Evolutionary conservation across 1,140 invertebrate species (phyloP).

Genomic region (Solen grandis): DNA sequence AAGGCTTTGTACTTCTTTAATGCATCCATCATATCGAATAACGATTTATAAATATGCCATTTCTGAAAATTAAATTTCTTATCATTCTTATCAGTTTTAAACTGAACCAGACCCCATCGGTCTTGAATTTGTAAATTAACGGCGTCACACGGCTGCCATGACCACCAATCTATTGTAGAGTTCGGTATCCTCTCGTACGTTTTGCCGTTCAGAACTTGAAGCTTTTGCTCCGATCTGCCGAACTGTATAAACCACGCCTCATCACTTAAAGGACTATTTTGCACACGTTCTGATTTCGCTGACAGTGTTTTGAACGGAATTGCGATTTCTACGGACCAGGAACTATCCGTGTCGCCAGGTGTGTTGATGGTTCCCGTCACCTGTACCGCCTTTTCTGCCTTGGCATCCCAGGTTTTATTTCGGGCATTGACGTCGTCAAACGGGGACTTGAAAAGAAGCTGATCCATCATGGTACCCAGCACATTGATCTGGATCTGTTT

Average conservation of each 20-base stretch:
- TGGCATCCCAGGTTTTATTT: neutral
- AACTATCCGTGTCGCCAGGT: constrained; percentile 17
- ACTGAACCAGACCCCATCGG: constrained; percentile 33
- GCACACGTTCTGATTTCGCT: neutral
- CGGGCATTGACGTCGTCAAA: neutral
- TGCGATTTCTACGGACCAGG: constrained; percentile 22
- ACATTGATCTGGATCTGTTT: constrained; percentile 51
- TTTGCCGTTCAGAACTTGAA: neutral
- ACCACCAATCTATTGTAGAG: neutral
- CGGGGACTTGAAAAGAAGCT: constrained; percentile 4
- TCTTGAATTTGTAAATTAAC: constrained; percentile 31
- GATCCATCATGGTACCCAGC: constrained; percentile 44
- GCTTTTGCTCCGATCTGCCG: neutral
- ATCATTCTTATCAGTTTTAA: constrained; percentile 6
- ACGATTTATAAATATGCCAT: constrained; percentile 28
- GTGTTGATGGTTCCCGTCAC: constrained; percentile 19
- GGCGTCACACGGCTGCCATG: constrained; percentile 30
- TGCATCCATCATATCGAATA: constrained; percentile 11
- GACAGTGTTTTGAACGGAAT: constrained; percentile 4
- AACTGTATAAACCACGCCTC: constrained; percentile 24
- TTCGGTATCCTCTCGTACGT: neutral
- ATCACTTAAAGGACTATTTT: neutral
- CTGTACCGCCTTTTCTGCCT: neutral
- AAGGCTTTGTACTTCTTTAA: constrained; percentile 6
- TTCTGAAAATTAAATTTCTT: neutral